phyloP scores from a whole-genome alignment of 2,888 invertebrate species.

The Anthrax anthrax region DNA sequence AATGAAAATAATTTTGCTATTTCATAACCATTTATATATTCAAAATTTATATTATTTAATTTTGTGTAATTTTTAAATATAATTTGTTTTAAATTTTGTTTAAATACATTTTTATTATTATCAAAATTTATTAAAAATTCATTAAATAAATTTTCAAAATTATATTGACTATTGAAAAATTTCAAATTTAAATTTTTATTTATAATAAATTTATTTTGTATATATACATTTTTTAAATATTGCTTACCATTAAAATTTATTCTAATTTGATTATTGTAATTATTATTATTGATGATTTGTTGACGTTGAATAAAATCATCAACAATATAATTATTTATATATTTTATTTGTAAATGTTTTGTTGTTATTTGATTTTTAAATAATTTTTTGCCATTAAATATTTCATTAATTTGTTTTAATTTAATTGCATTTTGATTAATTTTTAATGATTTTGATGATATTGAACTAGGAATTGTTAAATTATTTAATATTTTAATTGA shows the following conservation, averaged over 20 bases:
- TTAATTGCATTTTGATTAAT: neutral
- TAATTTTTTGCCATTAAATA: neutral
- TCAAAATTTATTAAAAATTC: too few species aligned
- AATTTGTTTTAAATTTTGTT: constrained; percentile 9
- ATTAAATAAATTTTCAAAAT: constrained; percentile 12
- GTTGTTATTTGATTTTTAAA: neutral
- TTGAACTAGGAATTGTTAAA: too few species aligned
- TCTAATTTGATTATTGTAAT: too few species aligned
- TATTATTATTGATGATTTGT: too few species aligned
- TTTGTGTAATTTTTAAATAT: constrained; percentile 14
- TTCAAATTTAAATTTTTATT: neutral
- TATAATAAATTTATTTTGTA: neutral
- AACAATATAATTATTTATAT: too few species aligned
- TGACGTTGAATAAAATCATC: too few species aligned
- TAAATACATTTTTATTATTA: neutral
- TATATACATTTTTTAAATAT: neutral
- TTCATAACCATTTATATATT: constrained; percentile 22
- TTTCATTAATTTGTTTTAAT: neutral
- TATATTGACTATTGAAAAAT: constrained; percentile 12
- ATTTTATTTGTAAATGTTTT: neutral
- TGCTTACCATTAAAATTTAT: too few species aligned
- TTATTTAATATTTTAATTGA: too few species aligned
- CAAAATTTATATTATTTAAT: constrained; percentile 18
- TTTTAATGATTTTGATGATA: neutral
- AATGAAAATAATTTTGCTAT: constrained; percentile 20